Evolutionary conservation across 2,888 invertebrate species (phyloP).

Genomic region (Acleris holmiana): DNA sequence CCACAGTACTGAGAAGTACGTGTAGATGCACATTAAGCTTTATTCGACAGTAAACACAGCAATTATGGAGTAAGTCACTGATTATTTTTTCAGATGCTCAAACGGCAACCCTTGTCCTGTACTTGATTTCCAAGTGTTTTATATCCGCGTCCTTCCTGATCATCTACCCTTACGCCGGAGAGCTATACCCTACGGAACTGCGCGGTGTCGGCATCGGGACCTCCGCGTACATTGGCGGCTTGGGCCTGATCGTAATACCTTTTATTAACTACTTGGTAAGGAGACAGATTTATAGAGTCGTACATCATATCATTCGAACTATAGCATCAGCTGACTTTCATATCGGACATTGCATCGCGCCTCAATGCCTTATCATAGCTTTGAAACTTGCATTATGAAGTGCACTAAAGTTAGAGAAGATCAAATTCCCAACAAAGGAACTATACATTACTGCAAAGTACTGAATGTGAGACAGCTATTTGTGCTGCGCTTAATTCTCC

Average conservation of each 20-base stretch:
- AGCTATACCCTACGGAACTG: slow-evolving; percentile 95
- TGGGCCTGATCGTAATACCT: slow-evolving; percentile 94
- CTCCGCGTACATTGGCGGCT: slow-evolving; percentile 95
- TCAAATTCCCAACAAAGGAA: too few relatives aligned
- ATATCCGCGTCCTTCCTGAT: slow-evolving; percentile 96
- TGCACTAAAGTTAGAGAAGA: too few relatives aligned
- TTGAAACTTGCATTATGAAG: too few relatives aligned
- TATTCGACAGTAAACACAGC: background rate
- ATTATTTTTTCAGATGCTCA: slow-evolving; percentile 86
- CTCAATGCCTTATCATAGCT: too few relatives aligned
- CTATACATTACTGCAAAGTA: too few relatives aligned
- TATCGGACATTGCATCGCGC: too few relatives aligned
- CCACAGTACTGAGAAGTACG: too few relatives aligned
- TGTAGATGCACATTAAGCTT: too few relatives aligned
- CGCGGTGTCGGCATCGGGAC: slow-evolving; percentile 95
- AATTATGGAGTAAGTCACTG: background rate
- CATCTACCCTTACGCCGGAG: slow-evolving; percentile 96
- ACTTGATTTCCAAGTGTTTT: slow-evolving; percentile 93
- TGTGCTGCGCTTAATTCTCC: too few relatives aligned
- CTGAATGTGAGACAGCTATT: too few relatives aligned
- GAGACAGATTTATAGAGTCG: slow-evolving; percentile 5
- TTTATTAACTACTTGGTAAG: slow-evolving; percentile 95
- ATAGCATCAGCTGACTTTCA: too few relatives aligned
- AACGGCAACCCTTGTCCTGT: slow-evolving; percentile 89
- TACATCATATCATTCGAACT: too few relatives aligned